Evolutionary conservation across 2,113 vertebrate genomes (phyloP).

Genomic region (Myrmecophaga tridactyla): DNA sequence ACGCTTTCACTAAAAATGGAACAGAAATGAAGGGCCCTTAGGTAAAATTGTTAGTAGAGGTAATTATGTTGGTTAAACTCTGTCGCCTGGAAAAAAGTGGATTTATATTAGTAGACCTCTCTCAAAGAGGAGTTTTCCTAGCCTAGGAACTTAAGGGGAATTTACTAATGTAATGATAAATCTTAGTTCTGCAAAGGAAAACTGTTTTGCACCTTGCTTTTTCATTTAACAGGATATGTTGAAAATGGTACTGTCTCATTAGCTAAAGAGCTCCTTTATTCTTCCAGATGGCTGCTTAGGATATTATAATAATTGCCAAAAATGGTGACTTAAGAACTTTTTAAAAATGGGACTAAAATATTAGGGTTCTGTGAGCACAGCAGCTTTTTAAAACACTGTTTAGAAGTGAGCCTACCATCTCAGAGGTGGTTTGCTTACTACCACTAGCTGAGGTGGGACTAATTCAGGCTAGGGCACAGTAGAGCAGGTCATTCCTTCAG

Average conservation of each 20-base stretch:
- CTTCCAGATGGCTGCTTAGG: conserved; percentile 1
- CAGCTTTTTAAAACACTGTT: neutral
- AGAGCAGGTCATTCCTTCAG: neutral
- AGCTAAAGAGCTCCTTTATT: neutral
- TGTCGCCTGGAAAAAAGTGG: neutral
- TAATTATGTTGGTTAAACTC: neutral
- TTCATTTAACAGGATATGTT: neutral
- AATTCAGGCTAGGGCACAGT: neutral
- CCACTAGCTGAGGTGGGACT: neutral
- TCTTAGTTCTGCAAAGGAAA: conserved; percentile 17
- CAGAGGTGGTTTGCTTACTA: neutral
- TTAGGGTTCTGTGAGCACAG: neutral
- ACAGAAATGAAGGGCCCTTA: neutral
- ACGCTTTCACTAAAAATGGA: neutral
- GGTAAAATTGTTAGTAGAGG: neutral
- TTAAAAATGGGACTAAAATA: neutral
- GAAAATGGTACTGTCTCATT: conserved; percentile 10
- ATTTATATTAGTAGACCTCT: neutral
- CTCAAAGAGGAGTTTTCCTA: neutral
- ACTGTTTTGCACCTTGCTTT: conserved; percentile 7
- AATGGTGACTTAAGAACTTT: conserved; percentile 4
- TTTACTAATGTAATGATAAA: conserved; percentile 7
- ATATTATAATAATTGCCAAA: conserved; percentile 25
- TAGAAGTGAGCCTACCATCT: neutral
- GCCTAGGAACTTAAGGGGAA: neutral